Conservation (phyloP, 2,888 invertebrate species). For the Dascillus cervinus region DNA sequence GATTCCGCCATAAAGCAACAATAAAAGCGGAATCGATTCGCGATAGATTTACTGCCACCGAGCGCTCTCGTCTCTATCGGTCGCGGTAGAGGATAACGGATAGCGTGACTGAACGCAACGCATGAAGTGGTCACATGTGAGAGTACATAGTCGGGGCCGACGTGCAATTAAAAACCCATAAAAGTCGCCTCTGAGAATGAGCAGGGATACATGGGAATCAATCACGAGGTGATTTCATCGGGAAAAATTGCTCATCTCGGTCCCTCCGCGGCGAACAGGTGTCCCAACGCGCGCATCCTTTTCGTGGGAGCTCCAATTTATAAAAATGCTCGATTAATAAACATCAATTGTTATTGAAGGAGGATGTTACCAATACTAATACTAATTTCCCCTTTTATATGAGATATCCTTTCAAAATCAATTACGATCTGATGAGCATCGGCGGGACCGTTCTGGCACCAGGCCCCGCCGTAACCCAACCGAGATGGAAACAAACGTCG, state of each 20-base stretch:
- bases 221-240: no score
- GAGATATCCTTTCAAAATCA: slow-evolving; percentile 19
- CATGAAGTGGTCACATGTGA: no score
- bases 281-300: no score
- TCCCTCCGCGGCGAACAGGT: no score
- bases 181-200: slow-evolving; percentile 9
- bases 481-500: slow-evolving; percentile 17
- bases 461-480: slow-evolving; percentile 5
- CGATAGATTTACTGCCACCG: not conserved
- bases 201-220: slow-evolving; percentile 9
- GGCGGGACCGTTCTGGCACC: no score
- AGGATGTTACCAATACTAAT: slow-evolving; percentile 28
- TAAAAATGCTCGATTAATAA: slow-evolving; percentile 19
- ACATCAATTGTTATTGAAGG: slow-evolving; percentile 26
- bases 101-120: no score
- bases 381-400: slow-evolving; percentile 21
- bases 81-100: not conserved
- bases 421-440: slow-evolving; percentile 13
- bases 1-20: no score
- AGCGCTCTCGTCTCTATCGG: not conserved
- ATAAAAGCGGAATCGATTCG: no score
- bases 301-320: no score
- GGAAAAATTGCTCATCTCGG: no score
- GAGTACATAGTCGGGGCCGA: slow-evolving; percentile 10
- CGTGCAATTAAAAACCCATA: slow-evolving; percentile 16